A percentile compares a stretch with the other conserved stretches of the same genome.
Conservation (phyloP, 2,113 vertebrate genomes). For the Taxidea taxus region DNA sequence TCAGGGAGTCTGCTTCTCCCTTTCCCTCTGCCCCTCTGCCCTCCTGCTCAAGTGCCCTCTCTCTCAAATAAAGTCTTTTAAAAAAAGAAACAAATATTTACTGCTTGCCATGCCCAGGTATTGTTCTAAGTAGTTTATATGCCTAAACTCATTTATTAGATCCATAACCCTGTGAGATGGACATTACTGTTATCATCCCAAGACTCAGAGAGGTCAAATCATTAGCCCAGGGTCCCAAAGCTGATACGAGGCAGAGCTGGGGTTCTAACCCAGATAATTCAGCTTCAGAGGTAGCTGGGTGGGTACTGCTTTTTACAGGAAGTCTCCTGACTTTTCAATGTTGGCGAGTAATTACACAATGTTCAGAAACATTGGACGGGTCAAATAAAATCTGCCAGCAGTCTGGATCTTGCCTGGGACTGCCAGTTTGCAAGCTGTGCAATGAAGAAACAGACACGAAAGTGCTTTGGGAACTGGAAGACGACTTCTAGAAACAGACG, state of each 20-base stretch:
- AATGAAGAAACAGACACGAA: conserved; percentile 34
- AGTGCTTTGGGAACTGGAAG: conserved; percentile 51
- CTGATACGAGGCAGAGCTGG: background rate
- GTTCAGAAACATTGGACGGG: conserved; percentile 31
- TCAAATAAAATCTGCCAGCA: conserved; percentile 60
- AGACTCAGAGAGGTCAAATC: background rate
- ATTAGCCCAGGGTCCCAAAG: background rate
- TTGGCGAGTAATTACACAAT: conserved; percentile 49
- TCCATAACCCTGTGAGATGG: background rate
- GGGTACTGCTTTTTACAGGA: background rate
- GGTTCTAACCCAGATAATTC: background rate
- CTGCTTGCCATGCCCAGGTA: background rate
- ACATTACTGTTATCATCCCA: background rate
- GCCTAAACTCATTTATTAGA: background rate
- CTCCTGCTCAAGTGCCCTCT: background rate
- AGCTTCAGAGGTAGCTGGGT: background rate
- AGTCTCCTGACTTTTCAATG: conserved; percentile 45
- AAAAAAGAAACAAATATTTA: conserved; percentile 29
- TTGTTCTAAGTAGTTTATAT: background rate
- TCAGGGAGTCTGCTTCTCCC: background rate
- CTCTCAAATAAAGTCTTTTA: background rate
- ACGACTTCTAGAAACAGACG: conserved; percentile 40
- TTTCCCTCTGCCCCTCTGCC: background rate
- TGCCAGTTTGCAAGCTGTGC: conserved; percentile 29
- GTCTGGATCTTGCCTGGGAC: background rate